Evolutionary conservation across 92 coral and sea anemone species (phyloP), one percentile per base, ranked within the genome.

Genomic region (Bergia puertoricense): DNA sequence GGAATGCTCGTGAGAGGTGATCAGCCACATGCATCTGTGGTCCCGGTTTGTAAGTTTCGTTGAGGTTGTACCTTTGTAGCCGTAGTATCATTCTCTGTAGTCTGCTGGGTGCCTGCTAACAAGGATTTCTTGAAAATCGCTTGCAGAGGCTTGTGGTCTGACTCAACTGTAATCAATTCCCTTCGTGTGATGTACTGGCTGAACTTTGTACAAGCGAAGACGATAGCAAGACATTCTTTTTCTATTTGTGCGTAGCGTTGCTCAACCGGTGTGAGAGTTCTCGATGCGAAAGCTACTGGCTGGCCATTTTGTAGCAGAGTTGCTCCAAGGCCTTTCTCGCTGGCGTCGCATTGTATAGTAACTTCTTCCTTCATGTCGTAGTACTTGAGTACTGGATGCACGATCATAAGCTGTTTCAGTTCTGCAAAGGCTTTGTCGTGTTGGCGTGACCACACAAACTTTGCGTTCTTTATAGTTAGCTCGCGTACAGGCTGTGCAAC

Each of bases 41-140:
- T 30, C 93, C 93, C 7, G 91, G 93, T 20, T 88, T 90, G 82
- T 90, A 90, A 18, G 40, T 74, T 42, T 80, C 92, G 8, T 90
- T 87, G 40, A 91, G 66, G 50, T 89, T 72, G 88, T 90, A 87
- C 75, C 30, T 30, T 30, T 30, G 30, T 30, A 30, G 30, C 30
- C 30, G 30, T 30, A 30, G 30, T 30, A 30, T 3, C 82, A 77
- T 77, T 30, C 48, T 40, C 46, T 77, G 82, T 42, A 77, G 48
- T 23, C 82, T 22, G 48, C 82, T 30, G 30, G 30, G 30, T 30
- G 30, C 7, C 6, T 37, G 45, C 46, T 30, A 23, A 40, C 40
- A 77, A 3, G 7, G 82, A 0, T 15, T 77, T 77, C 82, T 77
- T 77, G 46, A 6, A 77, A 30, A 77, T 42, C 7, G 82, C 5